phyloP scores from a whole-genome alignment of 2,797 vertebrate species.

The Euphonia xanthogaster region DNA sequence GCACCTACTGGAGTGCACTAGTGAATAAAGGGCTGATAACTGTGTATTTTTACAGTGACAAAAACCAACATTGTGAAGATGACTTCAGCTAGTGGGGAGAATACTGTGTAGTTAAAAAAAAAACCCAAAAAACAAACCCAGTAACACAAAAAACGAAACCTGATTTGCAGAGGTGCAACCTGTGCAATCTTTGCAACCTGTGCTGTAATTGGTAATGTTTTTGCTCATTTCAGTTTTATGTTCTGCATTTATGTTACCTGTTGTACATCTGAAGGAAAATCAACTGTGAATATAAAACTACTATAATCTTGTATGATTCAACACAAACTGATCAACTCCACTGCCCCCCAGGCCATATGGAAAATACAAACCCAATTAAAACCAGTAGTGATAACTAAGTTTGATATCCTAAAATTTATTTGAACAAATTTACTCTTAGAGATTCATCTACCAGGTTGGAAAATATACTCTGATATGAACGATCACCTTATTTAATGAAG shows the following conservation, averaged over 20 bases:
- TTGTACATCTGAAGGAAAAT: background rate
- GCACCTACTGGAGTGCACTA: background rate
- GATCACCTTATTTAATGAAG: background rate
- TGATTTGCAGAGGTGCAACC: background rate
- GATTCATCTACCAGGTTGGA: background rate
- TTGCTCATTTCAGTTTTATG: background rate
- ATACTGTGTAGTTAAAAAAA: background rate
- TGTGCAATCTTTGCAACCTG: background rate
- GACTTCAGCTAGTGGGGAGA: background rate
- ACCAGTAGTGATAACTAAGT: background rate
- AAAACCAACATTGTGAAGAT: background rate
- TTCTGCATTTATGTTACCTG: background rate
- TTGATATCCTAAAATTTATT: background rate
- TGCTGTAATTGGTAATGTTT: background rate
- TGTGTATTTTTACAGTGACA: background rate
- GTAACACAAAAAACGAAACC: background rate
- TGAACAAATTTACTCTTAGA: background rate
- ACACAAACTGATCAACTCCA: background rate
- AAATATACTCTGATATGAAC: background rate
- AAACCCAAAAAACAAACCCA: background rate
- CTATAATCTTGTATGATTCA: background rate
- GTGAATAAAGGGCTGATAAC: background rate
- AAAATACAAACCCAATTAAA: background rate
- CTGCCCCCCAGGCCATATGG: accelerated
- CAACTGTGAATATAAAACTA: background rate